Evolutionary conservation across 2,888 invertebrate species (phyloP).

Genomic region (Troilus luridus): DNA sequence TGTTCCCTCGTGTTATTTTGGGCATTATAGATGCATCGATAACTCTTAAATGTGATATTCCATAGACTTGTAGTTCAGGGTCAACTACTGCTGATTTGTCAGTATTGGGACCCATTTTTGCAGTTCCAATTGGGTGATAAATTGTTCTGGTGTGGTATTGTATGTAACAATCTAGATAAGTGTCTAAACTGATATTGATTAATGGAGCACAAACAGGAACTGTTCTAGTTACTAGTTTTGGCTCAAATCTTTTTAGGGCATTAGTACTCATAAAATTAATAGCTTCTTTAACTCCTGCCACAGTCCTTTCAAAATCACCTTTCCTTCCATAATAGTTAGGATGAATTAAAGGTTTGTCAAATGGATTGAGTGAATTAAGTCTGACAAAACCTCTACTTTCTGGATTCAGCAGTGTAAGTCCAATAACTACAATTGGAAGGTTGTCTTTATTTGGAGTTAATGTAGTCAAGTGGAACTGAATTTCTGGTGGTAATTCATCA

Average conservation of each 20-base stretch:
- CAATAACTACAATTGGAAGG: conserved; percentile 56
- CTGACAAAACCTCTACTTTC: conserved; percentile 58
- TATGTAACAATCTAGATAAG: conserved; percentile 71
- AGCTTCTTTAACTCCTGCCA: conserved; percentile 65
- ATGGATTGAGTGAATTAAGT: conserved; percentile 58
- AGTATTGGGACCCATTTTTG: conserved; percentile 67
- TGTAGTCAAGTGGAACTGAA: conserved; percentile 59
- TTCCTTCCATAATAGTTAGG: conserved; percentile 72
- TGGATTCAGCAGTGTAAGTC: conserved; percentile 54
- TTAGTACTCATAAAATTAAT: conserved; percentile 64
- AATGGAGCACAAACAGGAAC: conserved; percentile 64
- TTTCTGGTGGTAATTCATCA: conserved; percentile 56
- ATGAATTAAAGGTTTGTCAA: conserved; percentile 71
- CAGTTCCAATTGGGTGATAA: conserved; percentile 66
- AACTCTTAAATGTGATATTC: conserved; percentile 67
- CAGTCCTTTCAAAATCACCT: conserved; percentile 68
- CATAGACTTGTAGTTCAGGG: conserved; percentile 66
- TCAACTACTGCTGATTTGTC: conserved; percentile 67
- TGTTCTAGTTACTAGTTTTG: conserved; percentile 63
- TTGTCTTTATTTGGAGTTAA: conserved; percentile 55
- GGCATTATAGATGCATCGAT: conserved; percentile 69
- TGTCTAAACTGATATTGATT: conserved; percentile 62
- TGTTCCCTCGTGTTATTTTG: conserved; percentile 67
- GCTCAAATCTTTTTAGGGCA: conserved; percentile 64
- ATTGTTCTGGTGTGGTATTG: conserved; percentile 74